These are phyloP conservation scores for Macaria liturata DNA, from an alignment of 2,888 invertebrate species.

Conservation along the genomic window DNA sequence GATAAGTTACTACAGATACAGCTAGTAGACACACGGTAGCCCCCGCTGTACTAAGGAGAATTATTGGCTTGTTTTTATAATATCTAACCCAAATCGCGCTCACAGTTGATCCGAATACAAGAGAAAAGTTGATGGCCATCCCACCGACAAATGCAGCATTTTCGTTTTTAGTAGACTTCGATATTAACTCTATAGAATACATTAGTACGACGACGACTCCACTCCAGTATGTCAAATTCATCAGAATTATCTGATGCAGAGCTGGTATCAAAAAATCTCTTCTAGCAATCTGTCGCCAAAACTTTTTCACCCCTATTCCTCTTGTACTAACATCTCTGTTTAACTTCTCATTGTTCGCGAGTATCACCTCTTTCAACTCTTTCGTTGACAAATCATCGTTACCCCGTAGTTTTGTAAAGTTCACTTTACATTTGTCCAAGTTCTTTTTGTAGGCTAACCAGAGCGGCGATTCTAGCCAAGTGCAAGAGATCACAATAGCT, in stretches of 20 bases:
- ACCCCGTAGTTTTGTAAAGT: conserved; percentile 12
- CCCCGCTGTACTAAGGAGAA: background rate
- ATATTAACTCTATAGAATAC: conserved; percentile 10
- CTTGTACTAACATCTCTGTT: too few species aligned
- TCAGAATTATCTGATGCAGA: conserved; percentile 1
- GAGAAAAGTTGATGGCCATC: background rate
- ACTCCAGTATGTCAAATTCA: conserved; percentile 11
- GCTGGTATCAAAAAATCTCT: conserved; percentile 7
- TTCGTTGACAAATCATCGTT: conserved; percentile 1
- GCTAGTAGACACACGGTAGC: background rate
- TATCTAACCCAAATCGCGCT: background rate
- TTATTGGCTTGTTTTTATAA: conserved; percentile 6
- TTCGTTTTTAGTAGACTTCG: conserved; percentile 3
- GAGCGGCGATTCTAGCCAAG: conserved; percentile 5
- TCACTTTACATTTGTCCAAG: background rate
- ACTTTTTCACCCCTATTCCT: too few species aligned
- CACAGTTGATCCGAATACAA: background rate
- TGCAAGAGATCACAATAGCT: background rate
- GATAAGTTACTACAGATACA: conserved; percentile 3
- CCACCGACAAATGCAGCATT: conserved; percentile 2
- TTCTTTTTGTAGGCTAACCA: conserved; percentile 8
- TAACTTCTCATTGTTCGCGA: too few species aligned
- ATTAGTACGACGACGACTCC: conserved; percentile 4
- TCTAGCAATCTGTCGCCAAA: background rate
- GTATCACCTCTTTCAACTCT: too few species aligned